Conservation (phyloP, 2,113 vertebrate genomes). For the Herpetotheres cachinnans region DNA sequence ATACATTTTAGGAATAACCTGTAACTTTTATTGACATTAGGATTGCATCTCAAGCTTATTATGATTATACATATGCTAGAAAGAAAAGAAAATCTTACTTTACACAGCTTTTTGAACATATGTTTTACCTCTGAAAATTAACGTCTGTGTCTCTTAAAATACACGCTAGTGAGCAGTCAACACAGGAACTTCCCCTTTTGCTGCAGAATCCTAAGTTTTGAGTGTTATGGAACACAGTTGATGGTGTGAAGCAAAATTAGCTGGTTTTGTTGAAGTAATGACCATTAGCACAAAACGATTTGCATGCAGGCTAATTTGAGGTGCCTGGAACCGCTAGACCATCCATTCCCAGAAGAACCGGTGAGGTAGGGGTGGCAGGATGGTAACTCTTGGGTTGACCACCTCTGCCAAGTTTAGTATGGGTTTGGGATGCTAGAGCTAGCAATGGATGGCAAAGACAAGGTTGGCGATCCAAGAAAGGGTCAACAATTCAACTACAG, state of each 20-base stretch:
- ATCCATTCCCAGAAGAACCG: not conserved
- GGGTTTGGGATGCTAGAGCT: not conserved
- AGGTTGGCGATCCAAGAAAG: not conserved
- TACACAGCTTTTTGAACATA: not conserved
- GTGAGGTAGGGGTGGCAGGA: not conserved
- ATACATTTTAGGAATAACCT: not conserved
- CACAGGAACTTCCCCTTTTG: not conserved
- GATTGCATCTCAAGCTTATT: not conserved
- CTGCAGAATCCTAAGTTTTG: not conserved
- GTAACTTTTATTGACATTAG: not conserved
- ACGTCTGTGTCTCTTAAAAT: not conserved
- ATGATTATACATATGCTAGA: not conserved
- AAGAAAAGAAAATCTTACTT: not conserved
- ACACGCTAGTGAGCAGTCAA: not conserved
- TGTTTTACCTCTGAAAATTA: not conserved
- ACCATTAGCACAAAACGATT: not conserved
- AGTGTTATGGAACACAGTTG: fast-evolving
- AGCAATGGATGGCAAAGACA: too few relatives aligned
- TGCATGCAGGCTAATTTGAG: not conserved
- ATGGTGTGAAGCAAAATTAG: not conserved
- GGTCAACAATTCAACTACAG: not conserved
- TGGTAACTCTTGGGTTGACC: not conserved
- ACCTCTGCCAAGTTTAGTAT: not conserved
- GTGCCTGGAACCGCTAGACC: not conserved
- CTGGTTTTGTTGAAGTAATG: not conserved